These are phyloP conservation scores for Plumapathes pennacea DNA, from an alignment of 92 coral and sea anemone species.

Conservation along the genomic window DNA sequence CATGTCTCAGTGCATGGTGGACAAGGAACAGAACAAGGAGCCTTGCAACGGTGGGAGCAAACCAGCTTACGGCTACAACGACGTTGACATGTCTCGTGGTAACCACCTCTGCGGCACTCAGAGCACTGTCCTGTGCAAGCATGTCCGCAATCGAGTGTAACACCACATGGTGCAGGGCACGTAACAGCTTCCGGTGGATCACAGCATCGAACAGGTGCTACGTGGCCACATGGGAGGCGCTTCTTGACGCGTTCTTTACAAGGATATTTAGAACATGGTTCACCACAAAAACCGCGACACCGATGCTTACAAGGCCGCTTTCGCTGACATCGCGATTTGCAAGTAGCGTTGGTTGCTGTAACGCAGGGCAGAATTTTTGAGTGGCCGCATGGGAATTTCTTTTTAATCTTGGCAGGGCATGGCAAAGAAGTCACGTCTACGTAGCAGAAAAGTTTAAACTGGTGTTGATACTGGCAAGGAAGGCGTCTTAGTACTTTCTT, in stretches of 20 bases:
- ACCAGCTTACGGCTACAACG: slow-evolving; percentile 60
- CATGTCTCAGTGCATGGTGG: slow-evolving; percentile 71
- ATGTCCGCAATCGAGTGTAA: slow-evolving; percentile 63
- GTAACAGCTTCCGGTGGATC: slow-evolving; percentile 5
- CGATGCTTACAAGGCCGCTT: slow-evolving; percentile 40
- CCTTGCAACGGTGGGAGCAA: slow-evolving; percentile 68
- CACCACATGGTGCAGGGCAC: slow-evolving; percentile 48
- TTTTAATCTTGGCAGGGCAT: slow-evolving; percentile 17
- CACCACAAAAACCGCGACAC: slow-evolving; percentile 56
- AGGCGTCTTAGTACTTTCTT: slow-evolving; percentile 16
- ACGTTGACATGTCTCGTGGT: slow-evolving; percentile 43
- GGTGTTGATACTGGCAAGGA: slow-evolving; percentile 28
- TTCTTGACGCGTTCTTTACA: slow-evolving; percentile 38
- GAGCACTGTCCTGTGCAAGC: slow-evolving; percentile 50
- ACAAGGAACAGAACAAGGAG: slow-evolving; percentile 56
- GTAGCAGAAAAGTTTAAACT: background rate
- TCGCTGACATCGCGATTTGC: slow-evolving; percentile 32
- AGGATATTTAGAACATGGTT: slow-evolving; percentile 31
- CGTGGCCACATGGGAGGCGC: slow-evolving; percentile 59
- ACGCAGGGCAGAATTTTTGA: slow-evolving; percentile 31
- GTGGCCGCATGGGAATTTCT: slow-evolving; percentile 61
- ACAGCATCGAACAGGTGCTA: slow-evolving; percentile 29
- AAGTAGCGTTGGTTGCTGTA: slow-evolving; percentile 6
- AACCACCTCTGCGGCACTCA: slow-evolving; percentile 34
- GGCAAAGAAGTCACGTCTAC: slow-evolving; percentile 3